Conservation (phyloP, 2,888 invertebrate species). For the Eubasilissa splendida region DNA sequence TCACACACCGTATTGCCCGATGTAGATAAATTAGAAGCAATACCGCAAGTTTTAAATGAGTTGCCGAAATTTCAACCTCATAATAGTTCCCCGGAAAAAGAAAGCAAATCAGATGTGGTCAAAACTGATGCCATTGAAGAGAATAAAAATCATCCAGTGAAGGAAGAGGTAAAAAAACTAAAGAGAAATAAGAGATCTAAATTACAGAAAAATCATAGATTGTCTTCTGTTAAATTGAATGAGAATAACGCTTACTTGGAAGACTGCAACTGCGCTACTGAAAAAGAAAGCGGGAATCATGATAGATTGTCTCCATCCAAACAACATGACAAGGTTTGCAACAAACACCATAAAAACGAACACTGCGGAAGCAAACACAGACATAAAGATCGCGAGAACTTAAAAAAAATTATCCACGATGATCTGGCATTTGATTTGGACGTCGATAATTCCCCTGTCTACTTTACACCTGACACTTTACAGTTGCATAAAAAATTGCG, state of each 20-base stretch:
- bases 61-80: constrained; percentile 4
- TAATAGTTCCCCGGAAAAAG: not conserved
- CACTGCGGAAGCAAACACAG: constrained; percentile 39
- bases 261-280: not conserved
- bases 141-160: constrained; percentile 1
- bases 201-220: constrained; percentile 33
- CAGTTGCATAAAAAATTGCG: constrained; percentile 27
- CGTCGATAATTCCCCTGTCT: constrained; percentile 23
- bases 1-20: not conserved
- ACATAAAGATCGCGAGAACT: constrained; percentile 39
- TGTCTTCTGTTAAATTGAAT: constrained; percentile 27
- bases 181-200: constrained; percentile 19
- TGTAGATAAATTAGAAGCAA: constrained; percentile 29
- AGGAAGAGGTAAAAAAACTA: not conserved
- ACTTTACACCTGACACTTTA: constrained; percentile 44
- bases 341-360: constrained; percentile 47
- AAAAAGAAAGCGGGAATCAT: not conserved
- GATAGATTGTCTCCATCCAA: constrained; percentile 44
- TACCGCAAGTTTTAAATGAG: constrained; percentile 15
- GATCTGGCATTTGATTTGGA: constrained; percentile 39
- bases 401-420: constrained; percentile 32
- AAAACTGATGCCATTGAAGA: not conserved
- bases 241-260: constrained; percentile 22
- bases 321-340: constrained; percentile 35
- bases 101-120: not conserved